phyloP scores from a whole-genome alignment of 1,140 invertebrate species.

The Amphibalanus amphitrite region DNA sequence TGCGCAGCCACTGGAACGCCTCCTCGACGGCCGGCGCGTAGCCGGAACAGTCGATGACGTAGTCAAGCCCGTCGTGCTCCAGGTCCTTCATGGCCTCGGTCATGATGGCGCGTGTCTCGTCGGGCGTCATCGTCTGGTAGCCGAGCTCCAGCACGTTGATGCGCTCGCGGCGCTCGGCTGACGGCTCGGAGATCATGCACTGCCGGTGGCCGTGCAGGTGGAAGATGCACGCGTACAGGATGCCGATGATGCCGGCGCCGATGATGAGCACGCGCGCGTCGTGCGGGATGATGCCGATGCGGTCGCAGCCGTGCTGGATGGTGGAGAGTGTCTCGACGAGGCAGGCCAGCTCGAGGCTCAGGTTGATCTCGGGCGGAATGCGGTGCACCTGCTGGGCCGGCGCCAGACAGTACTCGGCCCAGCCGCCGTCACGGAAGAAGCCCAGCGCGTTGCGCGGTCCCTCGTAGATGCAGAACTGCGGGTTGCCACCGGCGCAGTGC shows the following conservation, averaged over 20 bases:
- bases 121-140: background rate
- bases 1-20: constrained; percentile 28
- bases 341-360: constrained; percentile 26
- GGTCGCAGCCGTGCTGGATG: constrained; percentile 44
- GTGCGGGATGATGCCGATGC: constrained; percentile 36
- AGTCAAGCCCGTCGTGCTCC: constrained; percentile 30
- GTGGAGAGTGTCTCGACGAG: constrained; percentile 47
- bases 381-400: constrained; percentile 39
- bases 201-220: constrained; percentile 45
- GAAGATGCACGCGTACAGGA: constrained; percentile 41
- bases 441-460: constrained; percentile 44
- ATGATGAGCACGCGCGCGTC: constrained; percentile 41
- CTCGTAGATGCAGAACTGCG: constrained; percentile 39
- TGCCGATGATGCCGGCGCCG: constrained; percentile 51
- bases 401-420: constrained; percentile 40
- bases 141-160: background rate
- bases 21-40: constrained; percentile 35
- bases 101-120: background rate
- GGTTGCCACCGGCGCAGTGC: constrained; percentile 37
- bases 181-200: constrained; percentile 44
- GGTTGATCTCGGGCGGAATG: constrained; percentile 24
- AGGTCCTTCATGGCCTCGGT: background rate
- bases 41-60: constrained; percentile 49
- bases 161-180: constrained; percentile 28
- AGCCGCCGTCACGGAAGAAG: constrained; percentile 44